These are phyloP conservation scores for Bhutanitis thaidina DNA, from an alignment of 2,888 invertebrate species.

Conservation along the genomic window DNA sequence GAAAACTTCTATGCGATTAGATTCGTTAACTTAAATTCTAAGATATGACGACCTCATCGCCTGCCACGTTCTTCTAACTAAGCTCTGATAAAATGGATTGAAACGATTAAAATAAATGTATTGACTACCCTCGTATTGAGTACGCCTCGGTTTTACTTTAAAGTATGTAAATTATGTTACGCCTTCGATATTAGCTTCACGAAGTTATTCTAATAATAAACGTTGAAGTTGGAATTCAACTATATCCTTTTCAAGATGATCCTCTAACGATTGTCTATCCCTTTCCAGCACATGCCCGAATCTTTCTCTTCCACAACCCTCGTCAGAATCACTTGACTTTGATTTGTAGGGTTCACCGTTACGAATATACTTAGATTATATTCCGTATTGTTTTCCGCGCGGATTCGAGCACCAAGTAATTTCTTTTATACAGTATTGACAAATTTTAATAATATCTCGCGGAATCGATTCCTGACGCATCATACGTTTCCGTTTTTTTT, in stretches of 20 bases:
- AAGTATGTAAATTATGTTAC: too few species aligned
- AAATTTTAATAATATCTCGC: constrained; percentile 2
- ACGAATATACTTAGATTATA: constrained; percentile 2
- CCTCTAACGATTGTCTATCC: not conserved
- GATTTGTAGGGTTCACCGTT: constrained; percentile 13
- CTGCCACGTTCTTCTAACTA: too few species aligned
- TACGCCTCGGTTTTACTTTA: too few species aligned
- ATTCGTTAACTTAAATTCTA: too few species aligned
- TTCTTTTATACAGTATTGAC: constrained; percentile 5
- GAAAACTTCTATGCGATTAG: too few species aligned
- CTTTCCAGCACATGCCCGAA: not conserved
- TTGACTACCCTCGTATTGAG: too few species aligned
- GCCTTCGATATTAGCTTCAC: too few species aligned
- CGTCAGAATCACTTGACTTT: constrained; percentile 15
- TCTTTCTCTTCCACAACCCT: constrained; percentile 4
- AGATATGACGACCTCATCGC: too few species aligned
- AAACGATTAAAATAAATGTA: too few species aligned
- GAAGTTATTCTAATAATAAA: constrained; percentile 1
- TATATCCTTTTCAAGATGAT: constrained; percentile 5
- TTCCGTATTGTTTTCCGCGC: constrained; percentile 7
- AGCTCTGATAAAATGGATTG: too few species aligned
- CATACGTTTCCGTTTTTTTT: too few species aligned
- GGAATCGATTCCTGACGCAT: too few species aligned
- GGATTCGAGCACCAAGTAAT: constrained; percentile 6
- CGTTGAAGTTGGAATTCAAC: not conserved